phyloP scores from a whole-genome alignment of 2,797 vertebrate genomes.

The Gephyroberyx darwinii region DNA sequence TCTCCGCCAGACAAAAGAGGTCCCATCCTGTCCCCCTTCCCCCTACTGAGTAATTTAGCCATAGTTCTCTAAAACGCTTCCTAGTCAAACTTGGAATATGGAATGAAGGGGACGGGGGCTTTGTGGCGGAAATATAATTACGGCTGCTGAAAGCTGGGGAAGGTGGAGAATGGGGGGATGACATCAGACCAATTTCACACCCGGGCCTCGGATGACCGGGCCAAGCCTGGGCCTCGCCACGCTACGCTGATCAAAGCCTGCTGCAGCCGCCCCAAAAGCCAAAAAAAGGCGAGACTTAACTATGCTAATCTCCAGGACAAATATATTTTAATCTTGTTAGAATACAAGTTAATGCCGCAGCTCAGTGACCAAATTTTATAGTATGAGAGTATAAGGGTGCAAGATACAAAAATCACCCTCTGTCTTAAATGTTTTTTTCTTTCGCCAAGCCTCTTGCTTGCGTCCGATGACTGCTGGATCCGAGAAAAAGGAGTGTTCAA shows the following conservation, averaged over 20 bases:
- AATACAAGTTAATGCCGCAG: slow-evolving; percentile 99
- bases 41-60: slow-evolving; percentile 88
- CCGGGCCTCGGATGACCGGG: slow-evolving; percentile 89
- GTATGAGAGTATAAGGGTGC: slow-evolving; percentile 61
- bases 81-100: slow-evolving; percentile 97
- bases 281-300: slow-evolving; percentile 86
- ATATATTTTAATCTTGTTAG: slow-evolving; percentile 99
- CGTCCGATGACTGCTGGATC: slow-evolving; percentile 49
- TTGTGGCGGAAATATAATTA: slow-evolving; percentile 99
- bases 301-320: slow-evolving; percentile 99
- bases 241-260: slow-evolving; percentile 98
- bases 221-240: slow-evolving; percentile 89
- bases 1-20: slow-evolving; percentile 73
- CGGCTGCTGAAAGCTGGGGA: slow-evolving; percentile 90
- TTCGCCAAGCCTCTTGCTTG: slow-evolving; percentile 55
- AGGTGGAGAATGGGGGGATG: slow-evolving; percentile 93
- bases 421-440: slow-evolving; percentile 22
- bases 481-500: slow-evolving; percentile 60
- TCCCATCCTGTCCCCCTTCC: slow-evolving; percentile 83
- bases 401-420: slow-evolving; percentile 71
- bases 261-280: slow-evolving; percentile 87
- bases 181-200: slow-evolving; percentile 99
- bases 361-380: slow-evolving; percentile 93
- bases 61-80: slow-evolving; percentile 90
- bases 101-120: slow-evolving; percentile 89